Evolutionary conservation across 2,888 invertebrate genomes (phyloP).

Genomic region (Polydrusus pterygomalis): DNA sequence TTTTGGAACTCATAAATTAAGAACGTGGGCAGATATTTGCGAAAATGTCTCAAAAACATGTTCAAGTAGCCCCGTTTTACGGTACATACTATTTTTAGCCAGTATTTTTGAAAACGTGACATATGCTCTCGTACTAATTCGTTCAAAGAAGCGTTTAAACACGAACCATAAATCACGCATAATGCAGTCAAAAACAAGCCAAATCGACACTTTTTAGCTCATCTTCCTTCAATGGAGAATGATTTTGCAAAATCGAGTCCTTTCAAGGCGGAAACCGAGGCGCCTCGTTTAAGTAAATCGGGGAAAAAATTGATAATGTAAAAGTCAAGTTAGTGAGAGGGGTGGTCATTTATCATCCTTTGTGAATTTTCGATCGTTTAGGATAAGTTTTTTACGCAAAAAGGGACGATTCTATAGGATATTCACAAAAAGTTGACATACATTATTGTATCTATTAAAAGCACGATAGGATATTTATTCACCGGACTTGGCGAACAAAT

Average conservation of each 20-base stretch:
- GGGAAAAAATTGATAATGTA: constrained; percentile 56
- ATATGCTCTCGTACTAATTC: constrained; percentile 1
- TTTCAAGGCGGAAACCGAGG: constrained; percentile 46
- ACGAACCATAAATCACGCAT: constrained; percentile 70
- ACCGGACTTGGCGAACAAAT: constrained; percentile 17
- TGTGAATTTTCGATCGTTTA: constrained; percentile 43
- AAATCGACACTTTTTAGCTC: constrained; percentile 70
- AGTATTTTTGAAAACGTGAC: neutral
- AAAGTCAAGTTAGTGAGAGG: constrained; percentile 51
- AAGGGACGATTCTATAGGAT: constrained; percentile 8
- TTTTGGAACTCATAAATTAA: too few species aligned
- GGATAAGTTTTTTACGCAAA: constrained; percentile 8
- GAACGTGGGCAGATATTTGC: too few species aligned
- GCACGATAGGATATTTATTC: too few species aligned
- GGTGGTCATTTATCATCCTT: constrained; percentile 52
- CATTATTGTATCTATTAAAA: too few species aligned
- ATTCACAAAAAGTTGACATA: too few species aligned
- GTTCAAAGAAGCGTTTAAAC: constrained; percentile 60
- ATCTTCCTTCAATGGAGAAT: constrained; percentile 60
- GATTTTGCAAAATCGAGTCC: constrained; percentile 61
- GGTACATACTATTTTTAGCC: too few species aligned
- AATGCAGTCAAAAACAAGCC: constrained; percentile 70
- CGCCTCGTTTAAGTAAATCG: constrained; percentile 52
- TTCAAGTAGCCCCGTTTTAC: too few species aligned
- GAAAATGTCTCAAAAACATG: too few species aligned